Base-by-base conservation (phyloP, 2,888 invertebrate genomes). In the Galerucella pusilla region DNA sequence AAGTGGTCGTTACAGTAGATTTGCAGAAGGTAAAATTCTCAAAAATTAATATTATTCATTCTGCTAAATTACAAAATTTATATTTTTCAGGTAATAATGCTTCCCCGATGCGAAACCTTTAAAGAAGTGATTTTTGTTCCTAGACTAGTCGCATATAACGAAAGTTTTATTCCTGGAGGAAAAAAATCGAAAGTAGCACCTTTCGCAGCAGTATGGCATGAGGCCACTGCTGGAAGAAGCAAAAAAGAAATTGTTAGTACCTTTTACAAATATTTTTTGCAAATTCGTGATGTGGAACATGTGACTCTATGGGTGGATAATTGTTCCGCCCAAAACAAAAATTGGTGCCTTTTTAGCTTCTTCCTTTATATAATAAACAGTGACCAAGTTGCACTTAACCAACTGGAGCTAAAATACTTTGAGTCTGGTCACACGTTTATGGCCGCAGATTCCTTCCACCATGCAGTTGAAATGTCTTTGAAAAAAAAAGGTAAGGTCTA, bases 181-280 rank as follows among this genome's bases (percentile, higher is more conserved):
- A 57, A 16, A 42, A 68, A 57, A 12, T 3, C 14, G 1, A 16
- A 35, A n/a, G 14, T 20, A 16, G n/a, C 14, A 25, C 49, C 78
- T 14, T 5, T 75, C 4, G 80, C 81, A 25, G 74, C 67, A 52
- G 61, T 81, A 11, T 82, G 81, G 84, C 82, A 84, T 72, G 84
- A 85, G 76, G 84, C 79, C 10, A 63, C 46, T 12, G 42, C 20
- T 35, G 61, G 74, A 52, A 14, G 70, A 42, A 14, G 14, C 14
- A 52, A 52, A 52, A 12, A 52, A 52, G 7, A 52, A 5, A 14
- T 52, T 11, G 12, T 52, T 2, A 52, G 52, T 14, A 14, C 52
- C 12, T 52, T 52, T 14, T 52, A 14, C 12, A 12, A 10, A 11
- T 46, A 46, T 46, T 79, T 79, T 57, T 25, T 49, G 45, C 12